These are phyloP conservation scores for Cylas formicarius DNA, from an alignment of 1,140 invertebrate species.

Conservation along the genomic window DNA sequence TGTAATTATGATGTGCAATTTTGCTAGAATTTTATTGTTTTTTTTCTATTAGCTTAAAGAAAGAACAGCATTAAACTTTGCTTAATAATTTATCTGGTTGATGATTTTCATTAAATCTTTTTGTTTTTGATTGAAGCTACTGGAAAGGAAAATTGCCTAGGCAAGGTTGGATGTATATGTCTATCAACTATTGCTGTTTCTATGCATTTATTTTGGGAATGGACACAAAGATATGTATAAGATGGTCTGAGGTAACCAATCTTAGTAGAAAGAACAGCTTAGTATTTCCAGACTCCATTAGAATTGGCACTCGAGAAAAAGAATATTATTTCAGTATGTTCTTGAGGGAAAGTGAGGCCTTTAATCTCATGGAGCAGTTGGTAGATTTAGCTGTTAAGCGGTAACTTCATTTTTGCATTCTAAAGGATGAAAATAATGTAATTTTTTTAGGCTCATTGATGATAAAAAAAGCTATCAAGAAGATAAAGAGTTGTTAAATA, in stretches of 20 bases:
- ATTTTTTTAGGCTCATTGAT: conserved; percentile 64
- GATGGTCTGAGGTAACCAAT: conserved; percentile 74
- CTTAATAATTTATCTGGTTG: too few relatives aligned
- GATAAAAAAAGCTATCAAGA: conserved; percentile 78
- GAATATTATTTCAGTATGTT: conserved; percentile 89
- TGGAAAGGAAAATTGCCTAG: conserved; percentile 86
- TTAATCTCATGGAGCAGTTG: conserved; percentile 86
- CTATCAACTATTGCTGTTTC: conserved; percentile 92
- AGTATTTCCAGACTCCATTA: conserved; percentile 80
- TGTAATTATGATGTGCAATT: too few relatives aligned
- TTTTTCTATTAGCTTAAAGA: too few relatives aligned
- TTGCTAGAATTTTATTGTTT: too few relatives aligned
- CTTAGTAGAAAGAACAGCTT: conserved; percentile 69
- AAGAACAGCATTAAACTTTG: too few relatives aligned
- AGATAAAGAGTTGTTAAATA: conserved; percentile 73
- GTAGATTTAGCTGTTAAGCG: conserved; percentile 96
- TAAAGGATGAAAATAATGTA: background rate
- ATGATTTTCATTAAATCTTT: too few relatives aligned
- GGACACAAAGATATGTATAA: conserved; percentile 78
- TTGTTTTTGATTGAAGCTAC: conserved; percentile 59
- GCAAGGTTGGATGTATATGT: conserved; percentile 94
- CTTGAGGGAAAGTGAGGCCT: conserved; percentile 81
- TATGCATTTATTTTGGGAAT: conserved; percentile 90
- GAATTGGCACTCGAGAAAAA: conserved; percentile 71
- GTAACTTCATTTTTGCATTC: conserved; percentile 35